Evolutionary conservation across 2,888 invertebrate genomes (phyloP).

Genomic region (Apodemia zela): DNA sequence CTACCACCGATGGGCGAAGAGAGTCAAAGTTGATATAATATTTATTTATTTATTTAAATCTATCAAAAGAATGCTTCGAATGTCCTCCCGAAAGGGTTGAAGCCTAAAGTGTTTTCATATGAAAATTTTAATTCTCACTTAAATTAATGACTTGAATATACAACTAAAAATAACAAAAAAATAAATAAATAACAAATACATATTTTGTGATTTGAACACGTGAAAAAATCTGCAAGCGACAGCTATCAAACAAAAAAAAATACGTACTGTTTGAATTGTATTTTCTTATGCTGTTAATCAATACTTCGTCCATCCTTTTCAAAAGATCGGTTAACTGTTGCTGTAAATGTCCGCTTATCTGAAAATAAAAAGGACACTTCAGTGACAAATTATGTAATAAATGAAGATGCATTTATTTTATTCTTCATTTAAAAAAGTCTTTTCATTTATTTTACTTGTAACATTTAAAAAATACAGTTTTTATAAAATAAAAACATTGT

Average conservation of each 20-base stretch:
- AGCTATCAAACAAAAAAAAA: background rate
- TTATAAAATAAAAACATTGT: too few species aligned
- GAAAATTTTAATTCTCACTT: too few species aligned
- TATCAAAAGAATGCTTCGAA: too few species aligned
- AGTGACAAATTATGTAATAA: background rate
- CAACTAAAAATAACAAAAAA: too few species aligned
- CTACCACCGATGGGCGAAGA: too few species aligned
- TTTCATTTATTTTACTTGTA: slow-evolving; percentile 27
- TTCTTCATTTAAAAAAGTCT: background rate
- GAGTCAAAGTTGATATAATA: too few species aligned
- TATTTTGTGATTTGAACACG: too few species aligned
- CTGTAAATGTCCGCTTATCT: background rate
- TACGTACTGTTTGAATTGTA: slow-evolving; percentile 51
- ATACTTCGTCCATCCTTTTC: slow-evolving; percentile 52
- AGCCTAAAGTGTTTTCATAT: too few species aligned
- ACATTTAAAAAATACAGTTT: slow-evolving; percentile 3
- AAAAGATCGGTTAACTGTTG: background rate
- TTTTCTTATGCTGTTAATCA: slow-evolving; percentile 48
- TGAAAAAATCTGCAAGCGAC: background rate
- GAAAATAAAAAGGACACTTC: background rate
- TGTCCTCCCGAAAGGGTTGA: too few species aligned
- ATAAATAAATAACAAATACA: too few species aligned
- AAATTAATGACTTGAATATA: too few species aligned
- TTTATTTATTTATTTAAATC: too few species aligned
- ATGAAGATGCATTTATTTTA: background rate